Evolutionary conservation across 2,888 invertebrate species (phyloP).

Genomic region (Campoplex capitator): DNA sequence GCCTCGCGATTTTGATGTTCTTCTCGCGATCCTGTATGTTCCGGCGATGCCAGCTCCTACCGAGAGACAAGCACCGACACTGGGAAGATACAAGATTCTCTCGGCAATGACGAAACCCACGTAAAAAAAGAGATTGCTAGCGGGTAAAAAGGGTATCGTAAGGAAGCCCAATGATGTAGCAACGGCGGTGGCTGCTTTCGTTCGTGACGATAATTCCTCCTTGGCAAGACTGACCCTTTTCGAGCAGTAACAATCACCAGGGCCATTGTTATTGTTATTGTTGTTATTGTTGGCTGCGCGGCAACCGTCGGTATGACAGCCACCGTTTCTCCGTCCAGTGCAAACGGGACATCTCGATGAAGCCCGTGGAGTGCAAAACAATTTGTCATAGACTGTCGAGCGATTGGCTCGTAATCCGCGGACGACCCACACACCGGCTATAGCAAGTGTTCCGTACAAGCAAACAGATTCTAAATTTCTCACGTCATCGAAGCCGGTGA

Average conservation of each 20-base stretch:
- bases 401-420: slow-evolving; percentile 72
- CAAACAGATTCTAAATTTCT: slow-evolving; percentile 91
- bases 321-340: slow-evolving; percentile 88
- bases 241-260: slow-evolving; percentile 85
- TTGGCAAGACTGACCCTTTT: slow-evolving; percentile 75
- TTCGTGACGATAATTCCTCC: slow-evolving; percentile 71
- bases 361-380: slow-evolving; percentile 69
- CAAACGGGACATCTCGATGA: slow-evolving; percentile 88
- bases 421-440: slow-evolving; percentile 78
- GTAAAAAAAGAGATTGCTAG: slow-evolving; percentile 98
- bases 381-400: slow-evolving; percentile 54
- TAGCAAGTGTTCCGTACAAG: slow-evolving; percentile 88
- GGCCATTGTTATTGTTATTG: slow-evolving; percentile 82
- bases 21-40: slow-evolving; percentile 78
- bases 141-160: slow-evolving; percentile 96
- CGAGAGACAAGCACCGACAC: slow-evolving; percentile 96
- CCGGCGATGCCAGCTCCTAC: slow-evolving; percentile 88
- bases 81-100: slow-evolving; percentile 97
- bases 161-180: slow-evolving; percentile 89
- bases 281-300: slow-evolving; percentile 91
- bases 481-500: slow-evolving; percentile 91
- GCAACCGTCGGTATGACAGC: slow-evolving; percentile 89
- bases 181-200: slow-evolving; percentile 86
- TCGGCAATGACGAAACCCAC: slow-evolving; percentile 99
- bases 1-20: slow-evolving; percentile 83